Conservation (phyloP, 1,140 invertebrate genomes). For the Danaus melanippus region DNA sequence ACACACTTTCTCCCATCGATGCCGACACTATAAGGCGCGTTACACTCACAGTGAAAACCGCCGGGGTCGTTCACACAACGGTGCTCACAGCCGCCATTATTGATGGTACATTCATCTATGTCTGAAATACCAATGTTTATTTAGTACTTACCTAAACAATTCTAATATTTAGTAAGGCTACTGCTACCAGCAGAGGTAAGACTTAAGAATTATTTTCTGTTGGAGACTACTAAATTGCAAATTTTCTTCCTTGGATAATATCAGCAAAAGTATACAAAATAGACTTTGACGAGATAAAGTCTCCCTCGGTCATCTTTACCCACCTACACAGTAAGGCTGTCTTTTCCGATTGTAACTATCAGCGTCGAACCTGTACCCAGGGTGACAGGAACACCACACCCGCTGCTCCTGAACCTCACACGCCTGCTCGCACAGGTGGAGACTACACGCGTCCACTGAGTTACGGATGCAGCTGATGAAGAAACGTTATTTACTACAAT, state of each 20-base stretch:
- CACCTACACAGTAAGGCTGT: conserved; percentile 75
- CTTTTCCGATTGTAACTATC: conserved; percentile 60
- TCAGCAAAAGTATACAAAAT: no score
- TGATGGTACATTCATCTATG: conserved; percentile 79
- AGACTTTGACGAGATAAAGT: no score
- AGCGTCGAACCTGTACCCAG: conserved; percentile 74
- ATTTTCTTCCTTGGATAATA: no score
- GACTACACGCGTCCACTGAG: conserved; percentile 74
- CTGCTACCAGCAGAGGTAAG: no score
- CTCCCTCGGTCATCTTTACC: conserved; percentile 4
- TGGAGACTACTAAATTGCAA: no score
- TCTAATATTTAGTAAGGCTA: no score
- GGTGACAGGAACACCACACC: conserved; percentile 77
- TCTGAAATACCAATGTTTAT: conserved; percentile 64
- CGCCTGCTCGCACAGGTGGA: conserved; percentile 77
- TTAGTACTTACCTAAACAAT: no score
- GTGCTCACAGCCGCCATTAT: conserved; percentile 76
- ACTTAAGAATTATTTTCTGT: no score
- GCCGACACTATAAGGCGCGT: conserved; percentile 65
- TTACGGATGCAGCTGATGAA: conserved; percentile 73
- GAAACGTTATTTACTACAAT: no score
- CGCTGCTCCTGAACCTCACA: conserved; percentile 74
- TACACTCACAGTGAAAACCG: conserved; percentile 73
- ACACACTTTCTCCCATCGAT: conserved; percentile 76
- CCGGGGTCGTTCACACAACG: conserved; percentile 75